Evolutionary conservation across 2,888 invertebrate species (phyloP).

Genomic region (Cephus runcator): DNA sequence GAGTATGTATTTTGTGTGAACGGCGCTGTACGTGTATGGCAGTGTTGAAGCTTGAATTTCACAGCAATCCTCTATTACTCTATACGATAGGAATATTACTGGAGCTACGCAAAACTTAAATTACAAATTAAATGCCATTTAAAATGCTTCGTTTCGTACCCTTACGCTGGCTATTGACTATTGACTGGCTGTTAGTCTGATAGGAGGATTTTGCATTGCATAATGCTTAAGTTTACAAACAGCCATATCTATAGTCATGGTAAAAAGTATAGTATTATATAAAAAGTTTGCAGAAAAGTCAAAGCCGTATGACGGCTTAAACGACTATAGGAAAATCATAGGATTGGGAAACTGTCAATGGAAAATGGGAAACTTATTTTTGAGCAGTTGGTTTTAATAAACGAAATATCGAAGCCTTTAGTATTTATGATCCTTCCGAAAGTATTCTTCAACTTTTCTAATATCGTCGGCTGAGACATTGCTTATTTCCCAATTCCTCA

Average conservation of each 20-base stretch:
- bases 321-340: background rate
- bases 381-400: background rate
- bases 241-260: no score
- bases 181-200: no score
- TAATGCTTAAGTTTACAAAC: no score
- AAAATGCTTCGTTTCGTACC: background rate
- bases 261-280: no score
- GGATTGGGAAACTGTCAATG: background rate
- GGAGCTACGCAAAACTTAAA: slow-evolving; percentile 30
- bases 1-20: background rate
- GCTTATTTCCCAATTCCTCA: slow-evolving; percentile 26
- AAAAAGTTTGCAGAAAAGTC: no score
- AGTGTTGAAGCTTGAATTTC: no score
- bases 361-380: background rate
- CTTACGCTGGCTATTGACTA: no score
- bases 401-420: slow-evolving; percentile 5
- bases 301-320: no score
- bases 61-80: no score
- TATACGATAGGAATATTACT: no score
- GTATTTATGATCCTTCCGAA: slow-evolving; percentile 26
- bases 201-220: no score
- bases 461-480: slow-evolving; percentile 25
- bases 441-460: slow-evolving; percentile 30
- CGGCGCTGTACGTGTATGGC: background rate
- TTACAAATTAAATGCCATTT: slow-evolving; percentile 37